These are phyloP conservation scores for Stomatorhinus ivindoensis DNA, from an alignment of 2,113 vertebrate species.

Conservation along the genomic window DNA sequence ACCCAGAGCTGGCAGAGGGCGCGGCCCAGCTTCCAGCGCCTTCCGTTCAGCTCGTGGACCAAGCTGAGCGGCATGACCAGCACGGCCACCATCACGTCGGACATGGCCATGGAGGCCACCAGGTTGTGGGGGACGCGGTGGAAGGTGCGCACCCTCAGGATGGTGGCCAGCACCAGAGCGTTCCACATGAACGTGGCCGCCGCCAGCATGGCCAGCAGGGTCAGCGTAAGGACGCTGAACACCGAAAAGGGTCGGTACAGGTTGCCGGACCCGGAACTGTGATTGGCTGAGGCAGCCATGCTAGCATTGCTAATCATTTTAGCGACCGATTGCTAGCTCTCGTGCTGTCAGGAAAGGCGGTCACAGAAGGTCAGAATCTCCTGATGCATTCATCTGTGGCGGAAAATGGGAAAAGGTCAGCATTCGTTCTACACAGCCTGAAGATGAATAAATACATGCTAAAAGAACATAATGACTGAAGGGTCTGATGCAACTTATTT, in stretches of 20 bases:
- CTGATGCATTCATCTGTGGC: not conserved
- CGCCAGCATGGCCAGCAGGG: constrained; percentile 76
- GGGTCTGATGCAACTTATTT: not conserved
- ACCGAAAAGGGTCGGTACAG: constrained; percentile 64
- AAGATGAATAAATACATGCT: not conserved
- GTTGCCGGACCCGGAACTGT: constrained; percentile 43
- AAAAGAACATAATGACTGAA: not conserved
- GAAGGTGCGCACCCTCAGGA: constrained; percentile 82
- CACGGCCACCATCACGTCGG: constrained; percentile 86
- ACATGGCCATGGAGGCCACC: constrained; percentile 89
- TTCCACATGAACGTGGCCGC: constrained; percentile 93
- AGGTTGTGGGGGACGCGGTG: constrained; percentile 93
- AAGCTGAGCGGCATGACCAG: constrained; percentile 93
- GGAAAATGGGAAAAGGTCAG: not conserved
- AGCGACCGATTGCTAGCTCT: not conserved
- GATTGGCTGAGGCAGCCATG: constrained; percentile 13
- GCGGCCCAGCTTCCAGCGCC: constrained; percentile 79
- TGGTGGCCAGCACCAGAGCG: constrained; percentile 84
- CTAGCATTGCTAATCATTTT: constrained; percentile 17
- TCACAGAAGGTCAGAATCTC: not conserved
- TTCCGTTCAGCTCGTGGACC: constrained; percentile 75
- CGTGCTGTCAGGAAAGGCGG: no score
- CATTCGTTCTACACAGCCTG: not conserved
- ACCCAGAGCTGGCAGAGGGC: constrained; percentile 88
- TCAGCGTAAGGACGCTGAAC: constrained; percentile 75